Evolutionary conservation across 64 coral and sea anemone species (phyloP), one percentile per base, ranked within the genome.

Genomic region (Pachyseris speciosa): DNA sequence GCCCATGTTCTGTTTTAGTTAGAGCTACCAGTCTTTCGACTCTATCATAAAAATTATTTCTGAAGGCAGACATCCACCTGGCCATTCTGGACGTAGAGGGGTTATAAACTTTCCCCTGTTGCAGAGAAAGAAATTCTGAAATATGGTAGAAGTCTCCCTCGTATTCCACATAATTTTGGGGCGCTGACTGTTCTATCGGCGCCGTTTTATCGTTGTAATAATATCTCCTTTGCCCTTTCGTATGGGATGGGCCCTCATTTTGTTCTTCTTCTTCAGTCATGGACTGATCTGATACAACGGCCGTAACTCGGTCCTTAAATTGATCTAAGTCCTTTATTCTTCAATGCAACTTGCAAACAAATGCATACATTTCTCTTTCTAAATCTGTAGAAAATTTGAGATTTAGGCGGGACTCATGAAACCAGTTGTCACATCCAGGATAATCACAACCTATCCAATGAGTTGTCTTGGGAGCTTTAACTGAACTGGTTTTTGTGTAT

Each of bases 91-190:
- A 91, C 5, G 64, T 57, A 5, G 65, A 30, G 2, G 81, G 38
- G 4, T 64, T 71, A 29, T 91, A 91, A 1, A 91, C 75, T 65
- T 83, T 91, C 0, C 88, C 88, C 42, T 91, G 15, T 22, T 91
- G 88, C 9, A 91, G 13, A 0, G 88, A 83, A 8, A 91, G 37
- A 41, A 91, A 91, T 17, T 90, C 30, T 26, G 87, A 73, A 22
- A 89, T 78, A n/a, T 89, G 72, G 41, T 64, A 78, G 55, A 26
- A 90, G 34, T 70, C 5, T 2, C 85, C 85, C 4, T 91, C 75
- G n/a, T 91, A 83, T 31, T 91, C 64, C 0, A 91, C 65, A 58
- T 91, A 91, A 27, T 83, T 91, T 19, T 64, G 88, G 20, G 27
- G 33, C 7, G 13, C 1, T 26, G 61, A 51, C 16, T 83, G 49